These are phyloP conservation scores for Tribolium castaneum DNA, from an alignment of 1,140 invertebrate genomes.

Conservation along the genomic window DNA sequence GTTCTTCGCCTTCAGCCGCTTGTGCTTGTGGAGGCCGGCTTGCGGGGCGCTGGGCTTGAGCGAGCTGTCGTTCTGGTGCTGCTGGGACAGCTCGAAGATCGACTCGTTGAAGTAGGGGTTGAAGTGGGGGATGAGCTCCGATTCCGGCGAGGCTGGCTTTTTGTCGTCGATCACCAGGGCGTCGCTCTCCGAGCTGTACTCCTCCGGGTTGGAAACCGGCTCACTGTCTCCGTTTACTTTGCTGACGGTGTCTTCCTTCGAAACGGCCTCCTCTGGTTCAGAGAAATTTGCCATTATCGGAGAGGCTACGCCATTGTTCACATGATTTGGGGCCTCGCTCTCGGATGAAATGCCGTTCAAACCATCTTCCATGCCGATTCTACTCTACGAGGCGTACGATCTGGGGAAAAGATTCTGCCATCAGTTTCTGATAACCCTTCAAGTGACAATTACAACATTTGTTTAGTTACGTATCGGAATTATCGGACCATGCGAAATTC, in stretches of 20 bases:
- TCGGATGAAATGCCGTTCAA: constrained; percentile 50
- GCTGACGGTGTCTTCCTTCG: not conserved
- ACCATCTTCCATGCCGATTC: constrained; percentile 63
- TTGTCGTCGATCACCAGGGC: constrained; percentile 62
- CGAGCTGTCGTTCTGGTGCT: constrained; percentile 29
- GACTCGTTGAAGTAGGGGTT: constrained; percentile 63
- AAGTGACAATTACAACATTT: constrained; percentile 6
- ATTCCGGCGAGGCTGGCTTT: constrained; percentile 45
- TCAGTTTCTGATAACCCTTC: not conserved
- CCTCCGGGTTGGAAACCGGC: constrained; percentile 46
- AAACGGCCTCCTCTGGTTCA: not conserved
- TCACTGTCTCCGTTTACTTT: constrained; percentile 50
- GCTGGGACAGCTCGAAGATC: constrained; percentile 60
- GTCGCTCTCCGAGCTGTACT: constrained; percentile 61
- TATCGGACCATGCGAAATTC: not conserved
- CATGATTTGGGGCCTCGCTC: constrained; percentile 36
- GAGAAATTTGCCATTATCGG: constrained; percentile 54
- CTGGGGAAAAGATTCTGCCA: not conserved
- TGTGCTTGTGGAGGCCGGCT: constrained; percentile 22
- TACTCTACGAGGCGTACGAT: constrained; percentile 16
- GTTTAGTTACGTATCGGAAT: constrained; percentile 5
- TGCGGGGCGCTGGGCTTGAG: constrained; percentile 7
- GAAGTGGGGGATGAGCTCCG: constrained; percentile 51
- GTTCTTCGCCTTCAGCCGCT: constrained; percentile 49
- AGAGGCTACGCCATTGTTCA: constrained; percentile 52